Evolutionary conservation across 2,888 invertebrate species (phyloP).

Genomic region (Melikaiella ostensackeni): DNA sequence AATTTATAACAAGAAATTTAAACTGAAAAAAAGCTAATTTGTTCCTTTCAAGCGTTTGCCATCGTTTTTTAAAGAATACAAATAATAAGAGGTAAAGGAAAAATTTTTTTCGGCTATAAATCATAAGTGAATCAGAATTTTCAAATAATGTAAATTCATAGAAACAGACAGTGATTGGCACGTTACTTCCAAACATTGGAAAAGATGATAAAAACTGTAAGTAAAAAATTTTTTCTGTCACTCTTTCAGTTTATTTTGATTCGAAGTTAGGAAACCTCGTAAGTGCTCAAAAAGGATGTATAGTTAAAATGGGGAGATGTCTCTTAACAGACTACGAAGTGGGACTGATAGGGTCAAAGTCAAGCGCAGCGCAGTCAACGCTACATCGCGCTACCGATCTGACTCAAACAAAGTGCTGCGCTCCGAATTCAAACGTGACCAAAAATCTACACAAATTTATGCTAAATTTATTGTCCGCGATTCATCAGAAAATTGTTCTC

Average conservation of each 20-base stretch:
- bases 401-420: constrained; percentile 29
- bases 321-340: constrained; percentile 58
- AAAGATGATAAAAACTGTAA: background rate
- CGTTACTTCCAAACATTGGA: background rate
- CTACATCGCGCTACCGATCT: constrained; percentile 47
- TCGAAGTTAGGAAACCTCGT: constrained; percentile 26
- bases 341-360: constrained; percentile 71
- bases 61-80: no score
- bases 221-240: background rate
- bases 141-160: no score
- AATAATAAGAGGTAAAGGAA: no score
- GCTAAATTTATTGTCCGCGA: background rate
- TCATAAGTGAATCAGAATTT: no score
- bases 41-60: no score
- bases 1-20: no score
- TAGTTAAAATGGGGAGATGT: constrained; percentile 54
- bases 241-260: background rate
- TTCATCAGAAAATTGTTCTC: background rate
- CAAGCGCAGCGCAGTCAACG: constrained; percentile 59
- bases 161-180: background rate
- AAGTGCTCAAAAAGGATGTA: constrained; percentile 31
- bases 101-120: no score
- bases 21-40: no score
- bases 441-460: background rate
- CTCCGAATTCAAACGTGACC: constrained; percentile 6